Conservation (phyloP, 1,140 invertebrate species). For the Ephestia elutella region DNA sequence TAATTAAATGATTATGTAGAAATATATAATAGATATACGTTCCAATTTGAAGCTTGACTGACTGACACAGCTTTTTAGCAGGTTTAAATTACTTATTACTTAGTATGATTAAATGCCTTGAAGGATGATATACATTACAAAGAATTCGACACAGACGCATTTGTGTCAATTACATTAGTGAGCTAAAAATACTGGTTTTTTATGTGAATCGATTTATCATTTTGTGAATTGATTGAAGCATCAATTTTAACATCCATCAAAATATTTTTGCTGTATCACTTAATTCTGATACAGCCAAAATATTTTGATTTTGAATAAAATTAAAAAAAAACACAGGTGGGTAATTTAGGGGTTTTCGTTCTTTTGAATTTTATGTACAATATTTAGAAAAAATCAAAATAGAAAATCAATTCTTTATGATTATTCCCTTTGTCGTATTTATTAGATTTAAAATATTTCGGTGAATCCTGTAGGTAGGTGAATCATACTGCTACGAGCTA, state of each 20-base stretch:
- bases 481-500: too few species aligned
- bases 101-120: neutral
- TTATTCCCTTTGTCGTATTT: too few species aligned
- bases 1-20: too few species aligned
- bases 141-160: neutral
- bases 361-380: too few species aligned
- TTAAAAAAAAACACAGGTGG: too few species aligned
- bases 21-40: too few species aligned
- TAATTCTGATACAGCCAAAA: neutral
- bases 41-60: neutral
- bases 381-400: too few species aligned
- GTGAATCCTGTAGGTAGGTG: too few species aligned
- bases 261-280: neutral
- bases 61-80: neutral
- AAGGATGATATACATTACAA: slow-evolving; percentile 3
- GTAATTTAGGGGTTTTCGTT: too few species aligned
- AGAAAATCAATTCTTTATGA: too few species aligned
- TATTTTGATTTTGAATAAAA: neutral
- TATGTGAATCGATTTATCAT: neutral
- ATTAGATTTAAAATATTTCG: too few species aligned
- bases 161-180: slow-evolving; percentile 17
- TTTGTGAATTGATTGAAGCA: slow-evolving; percentile 1
- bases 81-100: neutral
- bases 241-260: neutral
- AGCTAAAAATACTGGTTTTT: slow-evolving; percentile 10